These are phyloP conservation scores for Neogobius melanostomus DNA, from an alignment of 2,113 vertebrate species.

Conservation along the genomic window DNA sequence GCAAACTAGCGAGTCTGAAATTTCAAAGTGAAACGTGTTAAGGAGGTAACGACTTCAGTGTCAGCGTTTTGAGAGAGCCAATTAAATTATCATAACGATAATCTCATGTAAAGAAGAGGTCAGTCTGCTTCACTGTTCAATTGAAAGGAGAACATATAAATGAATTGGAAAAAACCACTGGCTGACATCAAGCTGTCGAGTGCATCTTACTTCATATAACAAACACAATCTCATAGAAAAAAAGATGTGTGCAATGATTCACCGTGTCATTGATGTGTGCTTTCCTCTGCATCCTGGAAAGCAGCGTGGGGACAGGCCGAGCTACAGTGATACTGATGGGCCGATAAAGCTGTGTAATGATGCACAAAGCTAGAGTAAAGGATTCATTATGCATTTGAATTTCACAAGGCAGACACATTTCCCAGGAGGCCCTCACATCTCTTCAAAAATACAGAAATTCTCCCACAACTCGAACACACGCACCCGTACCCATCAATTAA, in stretches of 20 bases:
- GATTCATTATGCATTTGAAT: slow-evolving; percentile 14
- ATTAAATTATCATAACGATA: slow-evolving; percentile 41
- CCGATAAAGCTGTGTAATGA: slow-evolving; percentile 48
- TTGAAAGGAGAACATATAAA: neutral
- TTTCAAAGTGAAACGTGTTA: slow-evolving; percentile 61
- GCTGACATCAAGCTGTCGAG: slow-evolving; percentile 22
- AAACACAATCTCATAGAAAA: slow-evolving; percentile 24
- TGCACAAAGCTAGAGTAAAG: slow-evolving; percentile 50
- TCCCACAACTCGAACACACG: neutral
- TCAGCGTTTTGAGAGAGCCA: slow-evolving; percentile 47
- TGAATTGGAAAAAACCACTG: neutral
- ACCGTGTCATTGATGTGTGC: slow-evolving; percentile 30
- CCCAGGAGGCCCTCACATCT: neutral
- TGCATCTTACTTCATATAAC: slow-evolving; percentile 25
- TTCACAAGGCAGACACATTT: slow-evolving; percentile 18
- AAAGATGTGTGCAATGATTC: slow-evolving; percentile 34
- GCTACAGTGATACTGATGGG: slow-evolving; percentile 37
- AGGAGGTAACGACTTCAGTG: slow-evolving; percentile 45
- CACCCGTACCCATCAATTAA: slow-evolving; percentile 1
- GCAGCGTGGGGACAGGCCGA: slow-evolving; percentile 36
- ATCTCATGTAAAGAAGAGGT: slow-evolving; percentile 47
- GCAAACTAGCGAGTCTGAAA: slow-evolving; percentile 43
- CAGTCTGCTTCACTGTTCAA: slow-evolving; percentile 28
- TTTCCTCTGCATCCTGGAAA: slow-evolving; percentile 22
- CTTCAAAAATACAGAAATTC: neutral